These are phyloP conservation scores for Chloroceryle amazona DNA, from an alignment of 2,797 vertebrate species.

Conservation along the genomic window DNA sequence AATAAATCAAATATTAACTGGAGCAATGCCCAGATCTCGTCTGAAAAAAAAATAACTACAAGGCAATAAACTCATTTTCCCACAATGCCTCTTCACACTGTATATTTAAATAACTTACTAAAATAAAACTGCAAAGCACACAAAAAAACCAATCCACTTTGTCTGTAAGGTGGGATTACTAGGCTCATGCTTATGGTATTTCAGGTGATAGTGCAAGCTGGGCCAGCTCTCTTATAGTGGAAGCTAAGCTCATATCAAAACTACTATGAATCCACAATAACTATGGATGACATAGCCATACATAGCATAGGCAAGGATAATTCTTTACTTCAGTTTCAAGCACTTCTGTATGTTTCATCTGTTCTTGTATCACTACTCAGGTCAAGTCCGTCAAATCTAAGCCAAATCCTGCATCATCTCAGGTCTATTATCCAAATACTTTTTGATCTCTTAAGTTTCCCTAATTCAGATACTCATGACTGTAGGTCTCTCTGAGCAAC, in stretches of 20 bases:
- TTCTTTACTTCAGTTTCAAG: neutral
- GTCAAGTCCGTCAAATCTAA: neutral
- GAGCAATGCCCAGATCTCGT: constrained; percentile 7
- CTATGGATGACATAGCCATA: neutral
- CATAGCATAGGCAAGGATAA: neutral
- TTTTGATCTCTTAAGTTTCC: neutral
- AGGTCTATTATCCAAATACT: neutral
- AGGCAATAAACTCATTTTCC: neutral
- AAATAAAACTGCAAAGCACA: neutral
- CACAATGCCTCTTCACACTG: neutral
- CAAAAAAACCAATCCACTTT: neutral
- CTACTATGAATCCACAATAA: neutral
- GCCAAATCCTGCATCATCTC: neutral
- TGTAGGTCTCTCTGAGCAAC: neutral
- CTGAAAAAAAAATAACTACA: neutral
- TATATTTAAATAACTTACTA: constrained; percentile 11
- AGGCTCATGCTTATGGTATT: neutral
- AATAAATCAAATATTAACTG: constrained; percentile 62
- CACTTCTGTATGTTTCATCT: neutral
- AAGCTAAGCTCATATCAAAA: neutral
- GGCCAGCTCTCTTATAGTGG: neutral
- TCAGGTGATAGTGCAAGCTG: neutral
- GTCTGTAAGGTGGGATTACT: neutral
- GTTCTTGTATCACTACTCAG: neutral
- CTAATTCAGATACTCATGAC: neutral